Evolutionary conservation across 2,888 invertebrate species (phyloP).

Genomic region (Arge pagana): DNA sequence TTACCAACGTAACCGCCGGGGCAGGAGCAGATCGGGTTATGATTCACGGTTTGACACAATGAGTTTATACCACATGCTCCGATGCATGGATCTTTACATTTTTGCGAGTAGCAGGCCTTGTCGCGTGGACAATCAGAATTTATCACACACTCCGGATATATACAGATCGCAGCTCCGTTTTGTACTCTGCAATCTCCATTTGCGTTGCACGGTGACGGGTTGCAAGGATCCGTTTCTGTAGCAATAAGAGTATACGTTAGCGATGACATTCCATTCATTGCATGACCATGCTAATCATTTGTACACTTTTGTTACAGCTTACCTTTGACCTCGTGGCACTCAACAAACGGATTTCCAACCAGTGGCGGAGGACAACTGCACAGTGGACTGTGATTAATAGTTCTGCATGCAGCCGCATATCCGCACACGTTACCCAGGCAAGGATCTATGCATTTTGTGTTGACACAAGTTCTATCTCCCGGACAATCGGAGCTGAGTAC

Average conservation of each 20-base stretch:
- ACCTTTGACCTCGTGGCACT: constrained; percentile 57
- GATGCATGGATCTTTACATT: constrained; percentile 82
- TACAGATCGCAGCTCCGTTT: constrained; percentile 73
- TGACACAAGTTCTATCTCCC: constrained; percentile 79
- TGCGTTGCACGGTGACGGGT: constrained; percentile 80
- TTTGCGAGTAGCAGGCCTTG: constrained; percentile 79
- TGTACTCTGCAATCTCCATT: constrained; percentile 80
- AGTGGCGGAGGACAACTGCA: constrained; percentile 71
- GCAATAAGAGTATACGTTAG: neutral
- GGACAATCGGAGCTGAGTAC: constrained; percentile 74
- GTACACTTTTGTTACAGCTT: constrained; percentile 28
- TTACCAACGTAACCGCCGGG: constrained; percentile 79
- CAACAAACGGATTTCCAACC: constrained; percentile 61
- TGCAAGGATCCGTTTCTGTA: constrained; percentile 71
- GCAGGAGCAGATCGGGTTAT: constrained; percentile 83
- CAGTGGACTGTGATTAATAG: constrained; percentile 76
- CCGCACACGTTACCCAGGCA: constrained; percentile 83
- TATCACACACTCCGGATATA: constrained; percentile 85
- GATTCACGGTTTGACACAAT: constrained; percentile 77
- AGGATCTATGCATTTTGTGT: constrained; percentile 79
- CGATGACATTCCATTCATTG: neutral
- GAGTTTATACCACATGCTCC: constrained; percentile 85
- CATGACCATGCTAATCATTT: neutral
- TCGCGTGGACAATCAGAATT: constrained; percentile 87
- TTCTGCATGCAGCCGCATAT: constrained; percentile 72